Conservation (phyloP, 2,888 invertebrate species). For the Ennomos erosarius region DNA sequence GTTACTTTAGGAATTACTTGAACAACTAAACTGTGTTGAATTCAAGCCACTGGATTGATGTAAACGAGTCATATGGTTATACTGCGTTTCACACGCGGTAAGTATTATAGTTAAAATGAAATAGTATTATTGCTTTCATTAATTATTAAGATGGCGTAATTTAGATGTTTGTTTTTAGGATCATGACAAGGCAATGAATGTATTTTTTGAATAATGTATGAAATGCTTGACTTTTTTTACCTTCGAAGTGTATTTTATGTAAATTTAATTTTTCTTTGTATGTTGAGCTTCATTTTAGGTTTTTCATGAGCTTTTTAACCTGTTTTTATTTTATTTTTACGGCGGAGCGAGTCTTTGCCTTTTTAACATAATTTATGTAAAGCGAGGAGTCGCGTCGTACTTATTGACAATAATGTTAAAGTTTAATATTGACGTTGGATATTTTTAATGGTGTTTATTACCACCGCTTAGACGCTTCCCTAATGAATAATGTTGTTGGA, state of each 20-base stretch:
- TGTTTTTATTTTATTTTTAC: conserved; percentile 39
- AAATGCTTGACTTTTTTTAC: conserved; percentile 65
- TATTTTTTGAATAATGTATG: conserved; percentile 52
- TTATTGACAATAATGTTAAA: conserved; percentile 53
- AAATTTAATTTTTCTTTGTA: conserved; percentile 59
- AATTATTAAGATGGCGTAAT: conserved; percentile 81
- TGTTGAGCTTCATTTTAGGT: conserved; percentile 66
- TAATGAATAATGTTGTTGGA: conserved; percentile 48
- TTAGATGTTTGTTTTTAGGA: conserved; percentile 78
- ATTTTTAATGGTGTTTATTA: conserved; percentile 57
- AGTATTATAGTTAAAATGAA: conserved; percentile 71
- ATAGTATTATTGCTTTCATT: conserved; percentile 71
- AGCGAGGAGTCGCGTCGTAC: conserved; percentile 39
- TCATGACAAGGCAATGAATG: conserved; percentile 81
- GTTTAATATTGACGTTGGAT: conserved; percentile 62
- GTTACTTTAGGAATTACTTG: background rate
- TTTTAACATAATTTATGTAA: conserved; percentile 35
- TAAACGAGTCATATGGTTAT: conserved; percentile 30
- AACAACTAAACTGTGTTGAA: conserved; percentile 7
- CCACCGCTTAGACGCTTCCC: conserved; percentile 62
- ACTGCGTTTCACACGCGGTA: conserved; percentile 47
- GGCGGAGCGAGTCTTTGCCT: background rate
- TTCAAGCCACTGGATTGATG: conserved; percentile 22
- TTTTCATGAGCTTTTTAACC: conserved; percentile 59
- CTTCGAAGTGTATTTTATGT: conserved; percentile 64